Evolutionary conservation across 2,888 invertebrate genomes (phyloP).

Genomic region (Dryococelus australis): DNA sequence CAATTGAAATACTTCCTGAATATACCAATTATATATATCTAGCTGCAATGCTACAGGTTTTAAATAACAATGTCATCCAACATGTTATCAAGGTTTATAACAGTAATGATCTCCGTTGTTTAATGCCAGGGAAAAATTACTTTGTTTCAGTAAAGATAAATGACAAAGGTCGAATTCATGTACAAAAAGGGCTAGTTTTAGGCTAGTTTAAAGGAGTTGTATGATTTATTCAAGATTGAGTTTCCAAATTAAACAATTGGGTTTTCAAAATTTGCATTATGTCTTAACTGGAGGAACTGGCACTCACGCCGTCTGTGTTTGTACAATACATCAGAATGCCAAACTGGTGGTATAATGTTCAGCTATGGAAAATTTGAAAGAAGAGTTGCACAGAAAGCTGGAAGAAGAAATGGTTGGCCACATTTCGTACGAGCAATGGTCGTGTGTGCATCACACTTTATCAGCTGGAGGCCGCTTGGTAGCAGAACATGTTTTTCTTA

Average conservation of each 20-base stretch:
- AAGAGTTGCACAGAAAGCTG: too few relatives aligned
- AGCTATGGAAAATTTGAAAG: not conserved
- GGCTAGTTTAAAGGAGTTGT: not conserved
- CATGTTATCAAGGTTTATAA: not conserved
- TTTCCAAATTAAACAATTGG: not conserved
- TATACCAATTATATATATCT: too few relatives aligned
- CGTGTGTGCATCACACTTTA: too few relatives aligned
- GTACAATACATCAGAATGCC: not conserved
- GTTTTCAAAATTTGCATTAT: not conserved
- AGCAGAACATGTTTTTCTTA: too few relatives aligned
- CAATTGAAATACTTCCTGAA: too few relatives aligned
- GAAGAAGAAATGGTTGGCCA: too few relatives aligned
- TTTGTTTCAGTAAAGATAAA: not conserved
- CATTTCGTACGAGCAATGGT: too few relatives aligned
- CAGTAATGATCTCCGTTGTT: not conserved
- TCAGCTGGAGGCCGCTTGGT: too few relatives aligned
- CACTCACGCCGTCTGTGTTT: not conserved
- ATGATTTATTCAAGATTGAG: not conserved
- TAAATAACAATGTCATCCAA: not conserved
- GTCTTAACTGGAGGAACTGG: constrained; percentile 3
- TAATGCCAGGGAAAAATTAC: not conserved
- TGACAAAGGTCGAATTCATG: not conserved
- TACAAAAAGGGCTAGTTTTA: not conserved
- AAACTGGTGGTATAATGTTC: not conserved
- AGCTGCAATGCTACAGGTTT: too few relatives aligned